Base-by-base conservation (phyloP, 1,140 invertebrate genomes). In the Holotrichia oblita region DNA sequence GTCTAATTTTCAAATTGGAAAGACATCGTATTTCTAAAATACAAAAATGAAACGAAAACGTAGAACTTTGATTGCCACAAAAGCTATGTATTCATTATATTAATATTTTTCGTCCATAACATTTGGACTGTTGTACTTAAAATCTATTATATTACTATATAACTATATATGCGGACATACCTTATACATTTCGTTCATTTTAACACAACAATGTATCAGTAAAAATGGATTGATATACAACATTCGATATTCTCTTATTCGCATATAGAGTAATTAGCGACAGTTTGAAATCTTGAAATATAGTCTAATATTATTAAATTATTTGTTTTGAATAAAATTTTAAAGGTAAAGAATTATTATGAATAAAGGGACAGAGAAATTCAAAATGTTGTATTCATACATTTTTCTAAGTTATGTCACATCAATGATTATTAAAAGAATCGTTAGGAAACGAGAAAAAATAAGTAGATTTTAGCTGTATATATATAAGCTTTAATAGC, bases 21-120 rank as follows among this genome's bases (percentile, higher is more conserved):
- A 79, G 78, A 78, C 77, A 59, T 74, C 42, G 73, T 78, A 78
- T 61, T 78, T 73, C 44, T 78, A 78, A 78, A 74, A 78, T 74
- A 78, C 72, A 78, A 76, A 76, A 44, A 34, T 40, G n/a, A 41
- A 40, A 55, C 48, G 48, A 17, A 9, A 69, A 69, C 61, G 9
- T 34, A 22, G 22, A 69, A 69, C 22, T 69, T 76, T 76, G 75
- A 44, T 44, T 76, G 44, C 75, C 44, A 76, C 41, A 44, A 76
- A 48, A 77, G 42, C 48, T 77, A 34, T 34, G 22, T 77, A 74
- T 40, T 34, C 4, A 34, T 34, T 34, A 34, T 34, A 34, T 34
- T 34, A 34, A 34, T 34, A 34, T 34, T 34, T 64, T 64, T 64
- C 24, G 55, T 59, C 42, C 48, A 55, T 17, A 61, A 61, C 55